These are phyloP conservation scores for Pseudocheirus occidentalis DNA, from an alignment of 2,797 vertebrate genomes.

Conservation along the genomic window DNA sequence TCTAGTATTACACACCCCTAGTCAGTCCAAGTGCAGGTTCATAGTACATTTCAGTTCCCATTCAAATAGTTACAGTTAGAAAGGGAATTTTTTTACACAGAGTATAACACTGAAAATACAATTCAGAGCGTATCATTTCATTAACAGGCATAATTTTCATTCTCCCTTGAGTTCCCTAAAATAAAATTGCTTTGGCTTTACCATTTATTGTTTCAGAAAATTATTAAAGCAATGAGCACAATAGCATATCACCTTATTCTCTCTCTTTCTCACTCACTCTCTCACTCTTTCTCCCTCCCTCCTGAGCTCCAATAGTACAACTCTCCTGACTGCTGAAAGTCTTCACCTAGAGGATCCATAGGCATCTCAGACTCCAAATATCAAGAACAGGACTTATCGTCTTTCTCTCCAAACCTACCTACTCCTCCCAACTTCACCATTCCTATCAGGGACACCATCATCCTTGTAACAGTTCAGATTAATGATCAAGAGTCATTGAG, in stretches of 20 bases:
- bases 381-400: neutral
- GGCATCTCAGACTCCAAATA: neutral
- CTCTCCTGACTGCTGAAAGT: neutral
- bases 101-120: neutral
- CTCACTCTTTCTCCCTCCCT: neutral
- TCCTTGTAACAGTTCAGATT: neutral
- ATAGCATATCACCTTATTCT: too few species aligned
- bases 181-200: slow-evolving; percentile 41
- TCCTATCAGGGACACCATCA: neutral
- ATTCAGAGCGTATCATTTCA: neutral
- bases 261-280: too few species aligned
- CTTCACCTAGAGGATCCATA: neutral
- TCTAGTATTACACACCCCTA: neutral
- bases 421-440: neutral
- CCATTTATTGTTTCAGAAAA: slow-evolving; percentile 44
- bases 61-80: neutral
- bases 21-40: neutral
- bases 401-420: neutral
- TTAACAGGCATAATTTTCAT: neutral
- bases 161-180: neutral
- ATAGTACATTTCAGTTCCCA: neutral
- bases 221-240: slow-evolving; percentile 29
- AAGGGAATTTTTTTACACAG: neutral
- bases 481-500: neutral
- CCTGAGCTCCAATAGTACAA: neutral